Evolutionary conservation across 2,113 vertebrate genomes (phyloP).

Genomic region (Leuciscus idus): DNA sequence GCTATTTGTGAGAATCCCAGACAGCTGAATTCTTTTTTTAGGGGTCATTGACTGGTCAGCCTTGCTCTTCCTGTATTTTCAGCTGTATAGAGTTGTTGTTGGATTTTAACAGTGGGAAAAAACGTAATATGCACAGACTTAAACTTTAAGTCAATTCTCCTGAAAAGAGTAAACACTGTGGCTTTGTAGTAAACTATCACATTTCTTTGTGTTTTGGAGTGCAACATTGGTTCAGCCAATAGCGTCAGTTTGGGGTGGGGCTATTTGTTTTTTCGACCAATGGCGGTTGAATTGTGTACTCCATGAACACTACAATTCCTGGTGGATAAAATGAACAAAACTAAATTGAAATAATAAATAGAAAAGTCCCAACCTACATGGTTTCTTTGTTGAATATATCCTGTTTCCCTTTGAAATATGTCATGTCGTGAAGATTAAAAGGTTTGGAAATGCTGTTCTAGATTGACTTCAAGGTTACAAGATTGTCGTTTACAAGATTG

Average conservation of each 20-base stretch:
- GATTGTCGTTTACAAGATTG: not conserved
- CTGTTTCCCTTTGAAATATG: not conserved
- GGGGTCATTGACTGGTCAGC: conserved; percentile 20
- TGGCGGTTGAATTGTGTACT: not conserved
- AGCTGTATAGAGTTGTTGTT: not conserved
- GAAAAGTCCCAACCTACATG: not conserved
- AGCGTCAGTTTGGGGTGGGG: not conserved
- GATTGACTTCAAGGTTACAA: not conserved
- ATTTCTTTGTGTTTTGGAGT: not conserved
- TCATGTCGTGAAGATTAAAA: not conserved
- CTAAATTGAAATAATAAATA: not conserved
- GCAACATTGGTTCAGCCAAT: not conserved
- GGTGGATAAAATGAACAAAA: not conserved
- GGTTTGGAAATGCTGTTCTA: not conserved
- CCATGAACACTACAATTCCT: not conserved
- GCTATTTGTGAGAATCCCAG: conserved; percentile 26
- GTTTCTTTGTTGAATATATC: not conserved
- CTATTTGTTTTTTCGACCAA: not conserved
- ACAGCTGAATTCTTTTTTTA: conserved; percentile 33
- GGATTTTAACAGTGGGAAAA: not conserved
- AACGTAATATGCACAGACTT: not conserved
- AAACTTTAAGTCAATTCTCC: not conserved
- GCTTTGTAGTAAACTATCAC: not conserved
- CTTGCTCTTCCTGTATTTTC: not conserved
- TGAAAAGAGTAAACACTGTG: not conserved